Conservation (phyloP, 2,888 invertebrate species). For the Altica lythri region DNA sequence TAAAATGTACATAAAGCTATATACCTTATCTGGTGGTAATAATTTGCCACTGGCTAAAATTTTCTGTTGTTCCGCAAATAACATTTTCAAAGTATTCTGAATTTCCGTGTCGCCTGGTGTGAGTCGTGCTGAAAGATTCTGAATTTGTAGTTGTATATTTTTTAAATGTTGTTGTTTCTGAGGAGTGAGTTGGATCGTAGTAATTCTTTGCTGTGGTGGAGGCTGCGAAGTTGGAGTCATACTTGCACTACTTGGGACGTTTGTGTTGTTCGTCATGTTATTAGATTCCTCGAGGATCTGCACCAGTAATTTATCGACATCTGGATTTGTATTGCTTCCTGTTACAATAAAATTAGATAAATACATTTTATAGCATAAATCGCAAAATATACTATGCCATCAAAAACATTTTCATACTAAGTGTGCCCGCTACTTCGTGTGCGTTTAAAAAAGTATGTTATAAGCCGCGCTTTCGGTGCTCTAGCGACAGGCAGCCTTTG, state of each 20-base stretch:
- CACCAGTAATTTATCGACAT: slow-evolving; percentile 53
- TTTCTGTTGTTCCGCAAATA: slow-evolving; percentile 72
- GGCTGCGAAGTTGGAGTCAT: slow-evolving; percentile 23
- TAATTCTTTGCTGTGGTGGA: slow-evolving; percentile 62
- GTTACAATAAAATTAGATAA: slow-evolving; percentile 3
- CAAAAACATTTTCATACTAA: no score
- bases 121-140: slow-evolving; percentile 63
- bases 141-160: slow-evolving; percentile 71
- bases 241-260: slow-evolving; percentile 24
- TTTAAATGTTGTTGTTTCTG: slow-evolving; percentile 71
- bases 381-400: no score
- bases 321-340: slow-evolving; percentile 43
- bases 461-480: no score
- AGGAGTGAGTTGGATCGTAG: slow-evolving; percentile 74
- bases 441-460: no score
- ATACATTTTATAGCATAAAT: not conserved
- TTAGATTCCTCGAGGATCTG: slow-evolving; percentile 52
- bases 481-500: no score
- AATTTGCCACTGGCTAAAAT: slow-evolving; percentile 74
- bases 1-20: no score
- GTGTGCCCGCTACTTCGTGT: no score
- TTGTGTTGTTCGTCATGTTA: slow-evolving; percentile 17
- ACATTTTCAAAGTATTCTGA: slow-evolving; percentile 51
- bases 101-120: slow-evolving; percentile 55
- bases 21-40: slow-evolving; percentile 62